These are phyloP conservation scores for Anadara kagoshimensis DNA, from an alignment of 1,140 invertebrate species.

Conservation along the genomic window DNA sequence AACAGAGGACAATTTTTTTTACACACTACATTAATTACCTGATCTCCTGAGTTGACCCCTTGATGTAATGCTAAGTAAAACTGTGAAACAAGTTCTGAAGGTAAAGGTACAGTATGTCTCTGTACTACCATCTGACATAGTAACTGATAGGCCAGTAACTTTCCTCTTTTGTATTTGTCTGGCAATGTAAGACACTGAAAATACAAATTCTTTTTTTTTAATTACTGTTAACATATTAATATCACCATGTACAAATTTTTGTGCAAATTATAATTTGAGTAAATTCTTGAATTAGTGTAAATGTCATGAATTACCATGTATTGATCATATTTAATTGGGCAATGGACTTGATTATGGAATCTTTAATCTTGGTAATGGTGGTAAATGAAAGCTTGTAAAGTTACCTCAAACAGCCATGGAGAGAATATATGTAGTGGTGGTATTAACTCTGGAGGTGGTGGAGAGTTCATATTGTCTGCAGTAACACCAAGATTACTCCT, in stretches of 20 bases:
- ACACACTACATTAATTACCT: conserved; percentile 72
- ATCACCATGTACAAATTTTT: too few relatives aligned
- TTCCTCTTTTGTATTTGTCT: conserved; percentile 79
- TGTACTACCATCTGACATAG: conserved; percentile 84
- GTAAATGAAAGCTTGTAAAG: background rate
- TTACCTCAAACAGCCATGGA: conserved; percentile 72
- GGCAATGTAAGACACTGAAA: conserved; percentile 67
- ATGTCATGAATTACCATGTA: too few relatives aligned
- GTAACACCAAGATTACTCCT: conserved; percentile 69
- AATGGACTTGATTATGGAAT: too few relatives aligned
- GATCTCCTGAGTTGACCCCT: conserved; percentile 79
- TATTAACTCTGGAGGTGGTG: conserved; percentile 66
- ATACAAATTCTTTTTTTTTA: too few relatives aligned
- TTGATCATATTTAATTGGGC: too few relatives aligned
- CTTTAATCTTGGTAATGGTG: too few relatives aligned
- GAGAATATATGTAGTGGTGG: conserved; percentile 67
- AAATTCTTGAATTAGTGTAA: too few relatives aligned
- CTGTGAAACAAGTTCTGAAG: conserved; percentile 84
- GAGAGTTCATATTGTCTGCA: conserved; percentile 66
- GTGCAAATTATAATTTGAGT: too few relatives aligned
- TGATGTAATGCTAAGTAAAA: conserved; percentile 93
- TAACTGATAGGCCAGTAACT: conserved; percentile 85
- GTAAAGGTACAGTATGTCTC: conserved; percentile 77
- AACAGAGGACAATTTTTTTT: background rate
- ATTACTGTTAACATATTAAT: too few relatives aligned